phyloP scores from a whole-genome alignment of 1,140 invertebrate species.

The Chymomyza costata region DNA sequence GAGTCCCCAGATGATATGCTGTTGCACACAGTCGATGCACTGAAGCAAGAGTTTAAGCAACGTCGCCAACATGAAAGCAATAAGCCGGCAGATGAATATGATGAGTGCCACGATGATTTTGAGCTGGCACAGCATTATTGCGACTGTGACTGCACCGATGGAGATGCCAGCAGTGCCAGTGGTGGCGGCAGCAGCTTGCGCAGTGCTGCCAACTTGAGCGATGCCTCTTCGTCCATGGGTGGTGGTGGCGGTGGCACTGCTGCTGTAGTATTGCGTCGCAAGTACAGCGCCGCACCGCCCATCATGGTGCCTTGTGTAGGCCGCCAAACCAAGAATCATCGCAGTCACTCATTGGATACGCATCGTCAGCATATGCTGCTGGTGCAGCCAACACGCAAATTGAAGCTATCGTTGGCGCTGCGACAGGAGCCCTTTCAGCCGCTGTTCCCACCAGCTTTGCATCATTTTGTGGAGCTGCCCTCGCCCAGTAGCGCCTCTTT shows the following conservation, averaged over 20 bases:
- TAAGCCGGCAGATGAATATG: slow-evolving; percentile 34
- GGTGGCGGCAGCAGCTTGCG: slow-evolving; percentile 35
- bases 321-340: slow-evolving; percentile 45
- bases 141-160: slow-evolving; percentile 69
- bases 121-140: slow-evolving; percentile 43
- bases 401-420: slow-evolving; percentile 55
- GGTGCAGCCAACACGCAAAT: slow-evolving; percentile 36
- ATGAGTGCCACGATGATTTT: slow-evolving; percentile 67
- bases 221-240: not conserved
- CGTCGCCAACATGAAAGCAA: slow-evolving; percentile 6
- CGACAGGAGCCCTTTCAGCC: slow-evolving; percentile 68
- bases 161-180: slow-evolving; percentile 68
- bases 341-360: slow-evolving; percentile 62
- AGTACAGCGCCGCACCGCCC: slow-evolving; percentile 54
- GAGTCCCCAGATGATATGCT: slow-evolving; percentile 62
- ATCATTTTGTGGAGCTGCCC: slow-evolving; percentile 66
- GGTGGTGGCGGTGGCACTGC: not conserved
- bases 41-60: slow-evolving; percentile 15
- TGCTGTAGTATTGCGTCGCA: slow-evolving; percentile 56
- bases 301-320: slow-evolving; percentile 35
- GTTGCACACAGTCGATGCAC: slow-evolving; percentile 39
- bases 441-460: slow-evolving; percentile 53
- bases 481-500: slow-evolving; percentile 72
- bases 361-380: slow-evolving; percentile 37
- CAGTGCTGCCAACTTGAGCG: slow-evolving; percentile 19